Base-by-base conservation (phyloP, 2,797 vertebrate species). In the Hydrocynus forskahlii region DNA sequence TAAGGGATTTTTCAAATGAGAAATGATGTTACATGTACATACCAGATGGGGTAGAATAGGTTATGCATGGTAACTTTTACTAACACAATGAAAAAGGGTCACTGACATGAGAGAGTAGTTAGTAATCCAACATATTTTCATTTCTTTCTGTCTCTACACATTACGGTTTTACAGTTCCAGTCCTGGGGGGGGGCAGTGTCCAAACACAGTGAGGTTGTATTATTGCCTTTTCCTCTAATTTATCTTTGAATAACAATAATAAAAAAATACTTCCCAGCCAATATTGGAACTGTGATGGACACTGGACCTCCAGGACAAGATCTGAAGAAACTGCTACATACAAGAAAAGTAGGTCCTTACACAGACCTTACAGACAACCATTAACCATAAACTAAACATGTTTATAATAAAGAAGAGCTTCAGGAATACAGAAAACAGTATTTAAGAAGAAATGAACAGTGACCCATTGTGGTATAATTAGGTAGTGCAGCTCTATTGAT, bases 1-100 rank as follows among this genome's bases (percentile, higher is more conserved):
- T 95, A 75, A 72, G 69, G 80, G 84, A 74, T 76, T 83, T 75
- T 76, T 71, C 63, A 86, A 43, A 80, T 75, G 40, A 71, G 78
- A 71, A 80, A 83, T 73, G 64, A 79, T 75, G 70, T 48, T 83
- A 83, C 21, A 83, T 84, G 76, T 73, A 86, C 76, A 78, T 63
- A 78, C 77, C 77, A 86, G 57, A 83, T 79, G 69, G 59, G 82
- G 69, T 70, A 70, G 55, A 77, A 78, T 67, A 57, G 21, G 57
- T 68, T 64, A 81, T 19, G 55, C 35, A 50, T 81, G 23, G 25
- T 29, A 63, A 71, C 19, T 74, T 23, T 57, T 59, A 40, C 35
- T 60, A 74, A 57, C 52, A 73, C 4, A 68, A 74, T 76, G 75
- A 76, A 66, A 76, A 76, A 76, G 75, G 75, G 75, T 63, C 60